Evolutionary conservation across 2,113 vertebrate genomes (phyloP).

Genomic region (Hypanus sabinus): DNA sequence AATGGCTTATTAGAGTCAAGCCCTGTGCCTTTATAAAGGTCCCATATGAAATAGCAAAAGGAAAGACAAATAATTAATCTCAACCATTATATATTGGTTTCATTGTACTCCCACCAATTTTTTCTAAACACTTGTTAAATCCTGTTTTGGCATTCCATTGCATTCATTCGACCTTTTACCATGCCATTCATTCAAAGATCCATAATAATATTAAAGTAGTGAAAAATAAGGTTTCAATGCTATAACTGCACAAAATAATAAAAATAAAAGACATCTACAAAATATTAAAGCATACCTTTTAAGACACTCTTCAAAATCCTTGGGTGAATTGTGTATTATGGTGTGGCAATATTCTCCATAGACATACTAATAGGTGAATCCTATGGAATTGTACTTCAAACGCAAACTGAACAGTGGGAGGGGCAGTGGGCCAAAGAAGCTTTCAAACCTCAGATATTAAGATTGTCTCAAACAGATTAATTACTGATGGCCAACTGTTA

Average conservation of each 20-base stretch:
- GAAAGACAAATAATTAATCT: background rate
- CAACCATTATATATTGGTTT: background rate
- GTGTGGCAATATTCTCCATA: background rate
- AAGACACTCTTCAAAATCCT: background rate
- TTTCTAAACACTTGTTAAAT: background rate
- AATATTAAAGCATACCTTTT: background rate
- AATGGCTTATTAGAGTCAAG: background rate
- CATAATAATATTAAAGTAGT: background rate
- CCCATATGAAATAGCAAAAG: background rate
- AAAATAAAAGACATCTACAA: background rate
- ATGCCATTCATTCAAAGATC: background rate
- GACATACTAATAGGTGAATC: background rate
- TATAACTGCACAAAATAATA: background rate
- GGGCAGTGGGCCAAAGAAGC: background rate
- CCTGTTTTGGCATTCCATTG: background rate
- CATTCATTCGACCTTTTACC: background rate
- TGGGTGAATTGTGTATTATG: background rate
- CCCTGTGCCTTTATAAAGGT: too few species aligned
- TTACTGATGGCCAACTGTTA: background rate
- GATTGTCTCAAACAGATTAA: background rate
- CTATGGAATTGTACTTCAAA: background rate
- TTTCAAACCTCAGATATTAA: background rate
- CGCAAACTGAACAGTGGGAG: background rate
- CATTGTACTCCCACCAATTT: background rate
- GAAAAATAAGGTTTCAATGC: background rate